phyloP scores from a whole-genome alignment of 1,140 invertebrate genomes.

The Holcopasites calliopsidis region DNA sequence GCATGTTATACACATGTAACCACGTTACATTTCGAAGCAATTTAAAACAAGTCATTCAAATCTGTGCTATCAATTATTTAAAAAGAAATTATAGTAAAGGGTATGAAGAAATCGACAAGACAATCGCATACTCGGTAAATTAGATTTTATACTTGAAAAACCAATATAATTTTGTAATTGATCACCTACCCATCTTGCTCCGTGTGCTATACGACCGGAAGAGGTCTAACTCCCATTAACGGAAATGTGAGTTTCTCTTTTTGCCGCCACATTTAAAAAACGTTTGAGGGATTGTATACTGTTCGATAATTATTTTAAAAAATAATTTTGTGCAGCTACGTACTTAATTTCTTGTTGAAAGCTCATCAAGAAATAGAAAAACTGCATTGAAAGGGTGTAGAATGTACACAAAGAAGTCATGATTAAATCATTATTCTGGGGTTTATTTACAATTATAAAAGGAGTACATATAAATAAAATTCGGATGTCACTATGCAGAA shows the following conservation, averaged over 20 bases:
- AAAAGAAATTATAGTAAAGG: neutral
- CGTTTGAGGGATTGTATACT: too few relatives aligned
- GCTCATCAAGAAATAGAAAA: too few relatives aligned
- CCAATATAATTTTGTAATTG: constrained; percentile 17
- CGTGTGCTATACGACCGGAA: constrained; percentile 48
- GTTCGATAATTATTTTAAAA: too few relatives aligned
- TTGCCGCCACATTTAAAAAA: neutral
- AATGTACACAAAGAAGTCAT: neutral
- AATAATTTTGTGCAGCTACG: too few relatives aligned
- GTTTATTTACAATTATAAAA: constrained; percentile 7
- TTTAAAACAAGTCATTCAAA: neutral
- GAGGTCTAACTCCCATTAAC: constrained; percentile 37
- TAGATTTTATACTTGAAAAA: neutral
- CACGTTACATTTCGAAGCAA: neutral
- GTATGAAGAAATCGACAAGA: neutral
- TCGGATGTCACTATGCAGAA: too few relatives aligned
- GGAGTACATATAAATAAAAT: neutral
- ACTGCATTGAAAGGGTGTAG: too few relatives aligned
- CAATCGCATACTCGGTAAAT: neutral
- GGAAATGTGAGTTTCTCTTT: constrained; percentile 21
- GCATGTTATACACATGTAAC: neutral
- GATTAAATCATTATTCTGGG: neutral
- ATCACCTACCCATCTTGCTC: constrained; percentile 62
- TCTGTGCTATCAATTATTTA: neutral
- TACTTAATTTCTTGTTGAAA: too few relatives aligned